These are phyloP conservation scores for Stenchaetothrips biformis DNA, from an alignment of 2,888 invertebrate species.

Conservation along the genomic window DNA sequence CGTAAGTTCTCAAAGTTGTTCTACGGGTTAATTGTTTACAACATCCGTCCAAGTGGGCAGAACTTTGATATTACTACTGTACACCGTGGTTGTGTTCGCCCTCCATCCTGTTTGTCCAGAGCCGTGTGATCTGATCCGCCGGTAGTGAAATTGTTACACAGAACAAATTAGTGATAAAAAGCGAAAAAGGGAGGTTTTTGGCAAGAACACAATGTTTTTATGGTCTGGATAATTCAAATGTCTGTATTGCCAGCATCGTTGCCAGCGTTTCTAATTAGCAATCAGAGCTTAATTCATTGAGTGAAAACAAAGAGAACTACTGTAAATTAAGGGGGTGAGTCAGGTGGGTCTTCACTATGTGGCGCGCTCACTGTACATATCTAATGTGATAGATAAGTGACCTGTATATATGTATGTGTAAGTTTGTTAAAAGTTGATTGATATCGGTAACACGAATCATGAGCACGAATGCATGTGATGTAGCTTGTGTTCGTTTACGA, in stretches of 20 bases:
- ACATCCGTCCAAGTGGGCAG: slow-evolving; percentile 10
- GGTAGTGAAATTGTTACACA: too few species aligned
- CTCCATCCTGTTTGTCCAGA: too few species aligned
- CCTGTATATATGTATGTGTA: slow-evolving; percentile 18
- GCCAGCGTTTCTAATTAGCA: too few species aligned
- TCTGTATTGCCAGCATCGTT: too few species aligned
- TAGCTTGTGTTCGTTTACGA: background rate
- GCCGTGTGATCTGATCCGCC: too few species aligned
- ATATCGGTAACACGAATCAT: background rate
- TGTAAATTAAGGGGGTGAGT: background rate
- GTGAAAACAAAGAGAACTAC: background rate
- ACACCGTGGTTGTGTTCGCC: too few species aligned
- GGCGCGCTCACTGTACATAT: slow-evolving; percentile 20
- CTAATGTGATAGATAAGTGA: slow-evolving; percentile 21
- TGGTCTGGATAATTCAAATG: background rate
- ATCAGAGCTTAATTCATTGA: too few species aligned
- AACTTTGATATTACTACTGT: background rate
- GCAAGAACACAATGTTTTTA: background rate
- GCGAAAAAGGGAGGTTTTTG: too few species aligned
- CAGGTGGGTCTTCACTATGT: background rate
- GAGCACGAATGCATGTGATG: background rate
- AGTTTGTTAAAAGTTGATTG: slow-evolving; percentile 14
- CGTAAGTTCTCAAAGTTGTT: background rate
- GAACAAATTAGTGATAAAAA: too few species aligned
- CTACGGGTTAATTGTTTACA: background rate